Evolutionary conservation across 2,888 invertebrate genomes (phyloP).

Genomic region (Leucophenga maculata): DNA sequence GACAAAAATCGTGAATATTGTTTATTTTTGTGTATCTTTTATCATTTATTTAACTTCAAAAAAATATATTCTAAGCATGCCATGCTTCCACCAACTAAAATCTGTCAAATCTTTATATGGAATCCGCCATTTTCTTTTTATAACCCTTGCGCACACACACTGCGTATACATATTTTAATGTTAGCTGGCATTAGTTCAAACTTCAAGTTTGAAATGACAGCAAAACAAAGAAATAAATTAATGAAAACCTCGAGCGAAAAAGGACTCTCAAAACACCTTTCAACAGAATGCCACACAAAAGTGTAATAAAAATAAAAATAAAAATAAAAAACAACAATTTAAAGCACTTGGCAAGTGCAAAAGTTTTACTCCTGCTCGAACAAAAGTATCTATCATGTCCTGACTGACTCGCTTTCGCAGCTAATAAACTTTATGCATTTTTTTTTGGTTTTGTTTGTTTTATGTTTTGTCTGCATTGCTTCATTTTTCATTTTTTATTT

Average conservation of each 20-base stretch:
- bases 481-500: slow-evolving; percentile 1
- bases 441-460: background rate
- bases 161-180: slow-evolving; percentile 9
- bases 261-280: background rate
- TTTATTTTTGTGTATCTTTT: too few relatives aligned
- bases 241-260: background rate
- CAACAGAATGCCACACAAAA: background rate
- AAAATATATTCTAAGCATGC: too few relatives aligned
- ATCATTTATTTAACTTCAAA: too few relatives aligned
- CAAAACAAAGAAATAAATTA: slow-evolving; percentile 5
- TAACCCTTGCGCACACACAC: background rate
- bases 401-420: slow-evolving; percentile 18
- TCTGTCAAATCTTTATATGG: background rate
- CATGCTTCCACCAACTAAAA: too few relatives aligned
- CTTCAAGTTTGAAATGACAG: background rate
- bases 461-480: slow-evolving; percentile 1
- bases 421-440: slow-evolving; percentile 35
- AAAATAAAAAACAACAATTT: background rate
- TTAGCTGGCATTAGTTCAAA: background rate
- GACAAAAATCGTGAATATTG: too few relatives aligned
- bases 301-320: slow-evolving; percentile 4
- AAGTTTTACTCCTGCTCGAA: background rate
- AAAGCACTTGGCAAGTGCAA: slow-evolving; percentile 4
- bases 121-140: background rate
- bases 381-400: background rate